Percentiles rank a stretch among this genome's conserved stretches.
Evolutionary conservation across 1,140 invertebrate species (phyloP).

Genomic region (Rhizoglyphus robini): DNA sequence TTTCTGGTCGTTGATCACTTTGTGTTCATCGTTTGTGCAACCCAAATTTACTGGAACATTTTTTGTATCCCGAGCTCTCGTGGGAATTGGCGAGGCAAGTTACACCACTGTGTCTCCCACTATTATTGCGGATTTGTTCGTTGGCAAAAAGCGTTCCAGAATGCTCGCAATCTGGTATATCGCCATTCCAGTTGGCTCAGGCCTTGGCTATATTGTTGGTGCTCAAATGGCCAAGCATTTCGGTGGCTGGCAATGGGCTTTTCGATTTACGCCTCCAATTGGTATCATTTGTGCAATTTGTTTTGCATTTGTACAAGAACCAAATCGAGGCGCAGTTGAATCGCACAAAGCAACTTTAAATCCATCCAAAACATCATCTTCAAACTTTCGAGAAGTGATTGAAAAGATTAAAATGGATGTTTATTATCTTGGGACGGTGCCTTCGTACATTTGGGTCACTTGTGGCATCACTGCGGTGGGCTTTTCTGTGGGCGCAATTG

Average conservation of each 20-base stretch:
- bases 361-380: constrained; percentile 8
- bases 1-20: constrained; percentile 88
- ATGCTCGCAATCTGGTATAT: constrained; percentile 97
- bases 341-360: constrained; percentile 38
- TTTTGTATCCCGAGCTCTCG: constrained; percentile 69
- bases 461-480: constrained; percentile 89
- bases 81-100: constrained; percentile 95
- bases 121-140: constrained; percentile 93
- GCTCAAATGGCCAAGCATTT: constrained; percentile 56
- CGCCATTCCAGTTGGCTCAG: constrained; percentile 93
- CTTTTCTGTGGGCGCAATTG: constrained; percentile 86
- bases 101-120: constrained; percentile 98
- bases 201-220: constrained; percentile 84
- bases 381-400: too few relatives aligned
- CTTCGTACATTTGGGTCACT: constrained; percentile 82
- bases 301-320: constrained; percentile 64
- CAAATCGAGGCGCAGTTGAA: constrained; percentile 72
- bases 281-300: constrained; percentile 67
- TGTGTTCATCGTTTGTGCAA: constrained; percentile 73
- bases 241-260: constrained; percentile 74
- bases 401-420: too few relatives aligned
- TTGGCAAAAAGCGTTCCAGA: constrained; percentile 67
- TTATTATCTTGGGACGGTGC: constrained; percentile 55
- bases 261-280: too few relatives aligned
- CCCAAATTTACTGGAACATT: constrained; percentile 57